Evolutionary conservation across 2,888 invertebrate genomes (phyloP).

Genomic region (Drosophila mimica): DNA sequence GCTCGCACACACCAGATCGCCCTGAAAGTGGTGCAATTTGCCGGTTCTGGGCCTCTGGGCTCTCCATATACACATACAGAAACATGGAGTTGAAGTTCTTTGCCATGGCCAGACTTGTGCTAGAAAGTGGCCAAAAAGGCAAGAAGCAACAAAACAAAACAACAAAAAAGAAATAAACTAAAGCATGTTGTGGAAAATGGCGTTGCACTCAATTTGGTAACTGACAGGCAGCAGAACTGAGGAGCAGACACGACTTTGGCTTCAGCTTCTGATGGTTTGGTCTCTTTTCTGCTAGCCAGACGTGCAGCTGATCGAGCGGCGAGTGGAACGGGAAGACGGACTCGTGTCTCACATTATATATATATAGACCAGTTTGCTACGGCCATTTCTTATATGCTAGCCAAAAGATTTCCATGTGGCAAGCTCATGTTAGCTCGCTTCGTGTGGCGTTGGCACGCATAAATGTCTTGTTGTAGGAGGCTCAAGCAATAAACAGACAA

Average conservation of each 20-base stretch:
- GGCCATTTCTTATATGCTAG: slow-evolving; percentile 54
- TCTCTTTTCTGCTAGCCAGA: slow-evolving; percentile 55
- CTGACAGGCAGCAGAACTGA: slow-evolving; percentile 59
- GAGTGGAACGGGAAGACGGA: slow-evolving; percentile 38
- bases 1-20: slow-evolving; percentile 52
- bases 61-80: slow-evolving; percentile 1
- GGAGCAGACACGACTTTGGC: slow-evolving; percentile 36
- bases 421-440: slow-evolving; percentile 16
- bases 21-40: slow-evolving; percentile 79
- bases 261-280: slow-evolving; percentile 53
- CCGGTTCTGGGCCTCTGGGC: slow-evolving; percentile 49
- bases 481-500: neutral
- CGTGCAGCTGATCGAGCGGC: slow-evolving; percentile 52
- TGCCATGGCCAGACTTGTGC: slow-evolving; percentile 52
- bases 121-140: slow-evolving; percentile 79
- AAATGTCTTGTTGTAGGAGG: slow-evolving; percentile 33
- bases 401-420: slow-evolving; percentile 20
- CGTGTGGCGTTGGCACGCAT: slow-evolving; percentile 46
- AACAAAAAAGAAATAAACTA: slow-evolving; percentile 45
- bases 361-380: slow-evolving; percentile 64
- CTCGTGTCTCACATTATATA: slow-evolving; percentile 59
- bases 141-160: slow-evolving; percentile 30
- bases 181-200: slow-evolving; percentile 77
- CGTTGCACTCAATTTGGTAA: slow-evolving; percentile 81
- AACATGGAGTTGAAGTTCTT: slow-evolving; percentile 48